phyloP scores from a whole-genome alignment of 2,797 vertebrate species.

The Cephalopachus bancanus region DNA sequence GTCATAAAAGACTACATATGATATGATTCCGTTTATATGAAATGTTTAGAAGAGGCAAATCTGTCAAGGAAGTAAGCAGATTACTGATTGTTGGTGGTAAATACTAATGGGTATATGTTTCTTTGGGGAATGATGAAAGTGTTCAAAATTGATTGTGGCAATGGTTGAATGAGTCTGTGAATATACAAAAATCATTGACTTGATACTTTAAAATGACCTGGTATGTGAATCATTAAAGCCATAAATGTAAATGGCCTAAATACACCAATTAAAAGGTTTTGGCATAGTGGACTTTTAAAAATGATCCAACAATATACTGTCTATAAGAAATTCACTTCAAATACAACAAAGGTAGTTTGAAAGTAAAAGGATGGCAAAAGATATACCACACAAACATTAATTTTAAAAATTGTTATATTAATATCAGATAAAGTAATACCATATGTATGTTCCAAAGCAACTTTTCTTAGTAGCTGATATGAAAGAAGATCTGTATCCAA shows the following conservation, averaged over 20 bases:
- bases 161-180: constrained; percentile 21
- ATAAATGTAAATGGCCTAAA: constrained; percentile 57
- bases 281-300: constrained; percentile 4
- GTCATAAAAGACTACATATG: constrained; percentile 32
- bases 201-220: not conserved
- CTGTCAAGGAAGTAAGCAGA: not conserved
- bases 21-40: constrained; percentile 17
- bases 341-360: not conserved
- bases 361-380: constrained; percentile 1
- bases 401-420: not conserved
- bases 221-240: constrained; percentile 28
- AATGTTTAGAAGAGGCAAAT: constrained; percentile 33
- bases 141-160: constrained; percentile 30
- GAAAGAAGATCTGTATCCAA: not conserved
- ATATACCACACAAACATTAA: not conserved
- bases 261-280: constrained; percentile 50
- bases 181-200: constrained; percentile 55
- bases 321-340: constrained; percentile 48
- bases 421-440: constrained; percentile 14
- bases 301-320: constrained; percentile 37
- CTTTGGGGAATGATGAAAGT: constrained; percentile 45
- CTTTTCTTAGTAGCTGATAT: not conserved
- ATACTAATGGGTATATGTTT: constrained; percentile 26
- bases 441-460: not conserved
- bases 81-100: not conserved